Base-by-base conservation (phyloP, 2,113 vertebrate species). In the Apeltes quadracus region DNA sequence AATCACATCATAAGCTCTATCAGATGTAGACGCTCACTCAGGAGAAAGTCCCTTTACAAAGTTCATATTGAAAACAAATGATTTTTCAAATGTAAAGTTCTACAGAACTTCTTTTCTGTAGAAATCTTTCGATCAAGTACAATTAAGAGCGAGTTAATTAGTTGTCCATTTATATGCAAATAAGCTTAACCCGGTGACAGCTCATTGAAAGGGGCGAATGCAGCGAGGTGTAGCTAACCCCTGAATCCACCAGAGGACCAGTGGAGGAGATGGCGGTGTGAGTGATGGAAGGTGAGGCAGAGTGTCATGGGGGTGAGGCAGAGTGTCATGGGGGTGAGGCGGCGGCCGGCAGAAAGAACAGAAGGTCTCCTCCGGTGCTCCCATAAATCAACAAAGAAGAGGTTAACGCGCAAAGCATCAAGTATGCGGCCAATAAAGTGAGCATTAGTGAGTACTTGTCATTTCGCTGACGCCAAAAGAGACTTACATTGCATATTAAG, bases 161-260 rank as follows among this genome's bases (percentile, higher is more conserved):
- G 71, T 54, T 53, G 71, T 56, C 64, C 62, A 90, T 90, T 90
- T 92, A 87, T 82, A 90, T 92, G 90, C 89, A 90, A 90, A 90
- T 92, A 34, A 85, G 65, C 73, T 84, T 77, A 69, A 89, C 88
- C 86, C 86, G 83, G 79, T 61, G 73, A 76, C 77, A 70, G 78
- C 77, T 72, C 81, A 58, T 7, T 84, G 77, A 83, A 84, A 78
- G 54, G 55, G 69, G 53, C 61, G 82, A 77, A 81, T 51, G 84
- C 85, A 83, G 75, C 25, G 83, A 91, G 83, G 80, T 87, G 86
- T 84, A 84, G 78, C 73, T 80, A 87, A 79, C 63, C 38, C 69
- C 61, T 34, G 22, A 75, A 81, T 79, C 78, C 82, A 71, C 72
- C 14, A 6, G 71, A 83, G 78, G 64, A 67, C 44, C 20, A 18